A percentile compares a stretch with the other conserved stretches of the same genome.
Conservation (phyloP, 2,113 vertebrate species). For the Cheirogaleus medius region DNA sequence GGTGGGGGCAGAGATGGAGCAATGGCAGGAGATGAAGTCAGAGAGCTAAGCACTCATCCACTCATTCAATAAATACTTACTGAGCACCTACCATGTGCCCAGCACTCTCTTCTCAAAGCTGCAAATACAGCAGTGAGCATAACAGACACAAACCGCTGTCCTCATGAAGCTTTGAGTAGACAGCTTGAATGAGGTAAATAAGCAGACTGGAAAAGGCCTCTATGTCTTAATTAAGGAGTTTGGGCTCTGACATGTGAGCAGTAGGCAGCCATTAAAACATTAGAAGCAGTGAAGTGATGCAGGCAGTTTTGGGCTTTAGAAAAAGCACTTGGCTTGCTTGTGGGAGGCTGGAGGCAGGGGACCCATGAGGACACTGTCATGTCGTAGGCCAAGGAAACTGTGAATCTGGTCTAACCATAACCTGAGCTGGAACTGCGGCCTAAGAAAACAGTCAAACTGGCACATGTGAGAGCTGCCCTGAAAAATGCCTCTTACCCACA, state of each 20-base stretch:
- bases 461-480: fast-evolving
- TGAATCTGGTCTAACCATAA: not conserved
- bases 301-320: not conserved
- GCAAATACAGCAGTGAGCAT: not conserved
- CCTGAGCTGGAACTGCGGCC: not conserved
- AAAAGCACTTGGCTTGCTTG: not conserved
- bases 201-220: not conserved
- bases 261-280: too few species aligned
- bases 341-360: not conserved
- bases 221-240: not conserved
- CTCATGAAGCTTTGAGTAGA: not conserved
- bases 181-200: not conserved
- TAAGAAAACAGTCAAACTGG: not conserved
- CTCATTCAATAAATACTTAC: not conserved
- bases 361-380: not conserved
- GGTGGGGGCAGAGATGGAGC: fast-evolving
- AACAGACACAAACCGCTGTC: not conserved
- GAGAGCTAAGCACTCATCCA: not conserved
- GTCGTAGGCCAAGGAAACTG: not conserved
- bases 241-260: fast-evolving
- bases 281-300: not conserved
- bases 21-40: not conserved
- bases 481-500: not conserved
- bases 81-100: too few species aligned
- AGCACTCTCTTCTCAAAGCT: not conserved